Evolutionary conservation across 2,797 vertebrate genomes (phyloP).

Genomic region (Pseudochirops corinnae): DNA sequence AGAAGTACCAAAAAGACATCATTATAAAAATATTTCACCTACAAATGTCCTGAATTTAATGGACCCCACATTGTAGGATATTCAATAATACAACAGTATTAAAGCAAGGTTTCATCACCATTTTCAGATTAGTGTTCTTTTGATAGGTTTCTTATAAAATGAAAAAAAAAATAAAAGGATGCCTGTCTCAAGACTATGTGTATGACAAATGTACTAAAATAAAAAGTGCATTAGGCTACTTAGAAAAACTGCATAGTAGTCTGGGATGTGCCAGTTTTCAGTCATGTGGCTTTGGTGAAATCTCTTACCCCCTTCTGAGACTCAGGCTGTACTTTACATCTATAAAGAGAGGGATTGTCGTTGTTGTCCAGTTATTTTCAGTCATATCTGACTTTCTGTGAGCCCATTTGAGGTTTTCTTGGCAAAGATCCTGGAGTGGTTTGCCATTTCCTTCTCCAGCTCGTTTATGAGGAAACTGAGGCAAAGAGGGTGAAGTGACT

Average conservation of each 20-base stretch:
- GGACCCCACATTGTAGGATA: background rate
- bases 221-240: background rate
- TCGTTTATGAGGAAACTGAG: background rate
- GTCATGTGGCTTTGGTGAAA: background rate
- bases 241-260: background rate
- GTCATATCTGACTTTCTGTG: background rate
- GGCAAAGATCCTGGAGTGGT: background rate
- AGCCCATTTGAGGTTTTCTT: background rate
- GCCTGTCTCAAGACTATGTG: background rate
- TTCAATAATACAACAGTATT: background rate
- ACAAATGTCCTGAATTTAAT: background rate
- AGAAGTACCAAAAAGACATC: conserved; percentile 1
- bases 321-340: background rate
- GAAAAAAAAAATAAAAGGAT: background rate
- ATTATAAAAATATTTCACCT: conserved; percentile 17
- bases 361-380: background rate
- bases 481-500: background rate
- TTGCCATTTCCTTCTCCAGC: background rate
- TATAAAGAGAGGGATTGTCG: background rate
- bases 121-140: background rate
- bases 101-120: background rate
- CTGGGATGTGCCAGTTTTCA: background rate
- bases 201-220: background rate
- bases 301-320: background rate
- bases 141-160: conserved; percentile 17